phyloP scores from a whole-genome alignment of 1,140 invertebrate species.

The Eriocheir sinensis region DNA sequence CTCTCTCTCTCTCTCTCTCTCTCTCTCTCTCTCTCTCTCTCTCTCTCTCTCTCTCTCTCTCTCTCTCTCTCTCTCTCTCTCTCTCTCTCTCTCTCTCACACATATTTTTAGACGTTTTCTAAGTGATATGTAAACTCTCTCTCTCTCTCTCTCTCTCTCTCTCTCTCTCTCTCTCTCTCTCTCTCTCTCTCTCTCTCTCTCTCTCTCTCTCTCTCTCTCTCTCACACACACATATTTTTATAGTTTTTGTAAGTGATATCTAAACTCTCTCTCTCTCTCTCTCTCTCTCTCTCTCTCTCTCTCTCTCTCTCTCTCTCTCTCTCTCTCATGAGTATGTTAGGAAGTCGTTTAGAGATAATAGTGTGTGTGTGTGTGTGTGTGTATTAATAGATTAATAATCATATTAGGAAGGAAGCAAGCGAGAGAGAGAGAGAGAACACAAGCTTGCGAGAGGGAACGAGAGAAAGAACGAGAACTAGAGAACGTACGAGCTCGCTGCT shows the following conservation, averaged over 20 bases:
- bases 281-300: background rate
- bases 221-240: background rate
- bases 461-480: background rate
- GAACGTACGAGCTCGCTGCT: background rate
- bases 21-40: background rate
- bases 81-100: background rate
- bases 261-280: background rate
- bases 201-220: background rate
- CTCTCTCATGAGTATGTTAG: background rate
- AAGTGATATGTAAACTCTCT: background rate
- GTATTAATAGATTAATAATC: too few species aligned
- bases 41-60: too few species aligned
- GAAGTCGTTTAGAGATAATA: too few species aligned
- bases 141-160: slow-evolving; percentile 35
- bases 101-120: too few species aligned
- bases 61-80: background rate
- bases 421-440: slow-evolving; percentile 29
- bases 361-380: too few species aligned
- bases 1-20: slow-evolving; percentile 29
- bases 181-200: background rate
- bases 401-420: too few species aligned
- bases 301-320: slow-evolving; percentile 13
- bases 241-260: background rate
- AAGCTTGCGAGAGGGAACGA: background rate
- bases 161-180: slow-evolving; percentile 23